phyloP scores from a whole-genome alignment of 2,888 invertebrate genomes.

The Trachelus troglodyta region DNA sequence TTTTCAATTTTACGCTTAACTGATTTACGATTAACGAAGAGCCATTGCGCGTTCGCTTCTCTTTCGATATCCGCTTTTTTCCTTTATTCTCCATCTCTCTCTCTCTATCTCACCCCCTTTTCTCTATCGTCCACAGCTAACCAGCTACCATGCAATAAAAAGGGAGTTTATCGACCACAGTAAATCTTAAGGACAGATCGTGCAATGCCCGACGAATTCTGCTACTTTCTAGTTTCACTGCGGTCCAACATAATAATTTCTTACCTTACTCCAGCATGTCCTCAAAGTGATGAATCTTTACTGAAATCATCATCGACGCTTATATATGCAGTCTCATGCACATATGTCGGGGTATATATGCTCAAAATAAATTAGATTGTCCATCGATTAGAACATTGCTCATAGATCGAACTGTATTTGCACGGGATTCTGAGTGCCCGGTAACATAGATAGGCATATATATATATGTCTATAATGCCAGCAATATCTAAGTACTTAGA shows the following conservation, averaged over 20 bases:
- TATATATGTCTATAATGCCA: neutral
- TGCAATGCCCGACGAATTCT: neutral
- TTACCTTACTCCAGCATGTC: neutral
- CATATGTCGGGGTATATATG: neutral
- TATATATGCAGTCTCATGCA: neutral
- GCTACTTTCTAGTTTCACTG: neutral
- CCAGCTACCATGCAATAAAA: neutral
- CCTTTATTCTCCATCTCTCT: neutral
- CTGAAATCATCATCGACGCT: neutral
- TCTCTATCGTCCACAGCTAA: neutral
- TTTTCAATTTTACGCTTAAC: constrained; percentile 25
- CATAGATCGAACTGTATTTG: neutral
- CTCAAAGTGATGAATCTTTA: neutral
- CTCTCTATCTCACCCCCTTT: neutral
- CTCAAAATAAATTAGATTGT: neutral
- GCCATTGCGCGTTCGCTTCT: neutral
- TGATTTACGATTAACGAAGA: constrained; percentile 23
- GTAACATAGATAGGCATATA: neutral
- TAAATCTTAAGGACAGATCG: neutral
- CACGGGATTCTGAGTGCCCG: neutral
- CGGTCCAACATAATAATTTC: neutral
- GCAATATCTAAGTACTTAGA: neutral
- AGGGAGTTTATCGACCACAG: neutral
- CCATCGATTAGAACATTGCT: constrained; percentile 8
- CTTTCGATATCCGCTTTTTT: neutral